Evolutionary conservation across 2,888 invertebrate species (phyloP).

Genomic region (Heliconius charithonia): DNA sequence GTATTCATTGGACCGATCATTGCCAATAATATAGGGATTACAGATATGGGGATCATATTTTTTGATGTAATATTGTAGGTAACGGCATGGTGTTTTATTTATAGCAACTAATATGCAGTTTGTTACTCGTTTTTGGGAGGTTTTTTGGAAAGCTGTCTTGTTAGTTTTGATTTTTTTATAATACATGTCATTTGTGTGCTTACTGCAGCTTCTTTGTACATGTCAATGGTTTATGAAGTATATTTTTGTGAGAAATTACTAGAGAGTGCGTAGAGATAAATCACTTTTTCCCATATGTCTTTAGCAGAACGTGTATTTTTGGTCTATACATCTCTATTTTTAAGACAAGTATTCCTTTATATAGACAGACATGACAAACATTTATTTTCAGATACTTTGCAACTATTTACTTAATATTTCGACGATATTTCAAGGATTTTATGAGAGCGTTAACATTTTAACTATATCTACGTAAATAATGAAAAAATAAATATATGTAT

Average conservation of each 20-base stretch:
- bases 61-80: conserved; percentile 20
- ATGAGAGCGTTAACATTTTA: background rate
- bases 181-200: background rate
- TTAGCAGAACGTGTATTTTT: background rate
- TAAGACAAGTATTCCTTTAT: background rate
- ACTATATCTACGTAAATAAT: background rate
- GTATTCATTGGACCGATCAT: conserved; percentile 39
- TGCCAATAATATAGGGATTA: conserved; percentile 40
- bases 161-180: background rate
- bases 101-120: background rate
- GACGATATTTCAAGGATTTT: background rate
- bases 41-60: conserved; percentile 28
- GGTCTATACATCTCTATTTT: background rate
- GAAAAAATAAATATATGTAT: background rate
- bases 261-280: background rate
- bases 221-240: too few species aligned
- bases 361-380: background rate
- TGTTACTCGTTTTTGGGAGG: background rate
- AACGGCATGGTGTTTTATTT: background rate
- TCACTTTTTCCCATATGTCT: background rate
- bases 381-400: background rate
- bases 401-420: too few species aligned
- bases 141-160: background rate
- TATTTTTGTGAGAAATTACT: background rate
- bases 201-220: background rate